Evolutionary conservation across 2,888 invertebrate genomes (phyloP), one percentile per base, ranked within the genome.

Genomic region (Leptodirus hochenwartii): DNA sequence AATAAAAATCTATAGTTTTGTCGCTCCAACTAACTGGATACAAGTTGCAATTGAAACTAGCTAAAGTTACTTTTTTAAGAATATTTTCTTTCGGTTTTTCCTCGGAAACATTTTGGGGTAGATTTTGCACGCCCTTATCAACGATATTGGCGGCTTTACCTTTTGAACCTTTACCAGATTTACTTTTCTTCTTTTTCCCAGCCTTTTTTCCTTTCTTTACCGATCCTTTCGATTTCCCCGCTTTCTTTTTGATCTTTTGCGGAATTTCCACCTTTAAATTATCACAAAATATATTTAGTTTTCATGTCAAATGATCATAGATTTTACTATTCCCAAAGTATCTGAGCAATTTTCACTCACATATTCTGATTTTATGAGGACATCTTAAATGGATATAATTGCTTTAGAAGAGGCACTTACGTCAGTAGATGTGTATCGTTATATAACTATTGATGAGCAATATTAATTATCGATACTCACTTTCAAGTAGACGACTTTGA

Each of bases 21-120:
- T 65, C 63, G 32, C 61, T 65, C 68, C 69, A 68, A 43, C 63
- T 62, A 0, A 59, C 53, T 5, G 39, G 44, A 27, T 44, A 50
- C 9, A 68, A 49, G 1, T 54, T 41, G 35, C 66, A 66, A 31
- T 44, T 52, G 31, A 67, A 56, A 5, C 56, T 58, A 1, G 63
- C 64, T 9, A 69, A 34, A 1, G 54, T 56, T 4, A 50, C 32
- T 35, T 43, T 47, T 30, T 51, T 47, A 11, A 50, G 15, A 31
- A 54, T 44, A 4, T 27, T 41, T 37, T 50, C 47, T 36, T 39
- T 30, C 1, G 43, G 42, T 24, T 35, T 33, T 37, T 38, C 22
- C 22, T 29, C 26, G 14, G 20, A 5, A 12, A 14, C 15, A 13
- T 26, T 22, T 11, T 15, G 1, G 14, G n/a, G 10, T 17, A 11